phyloP scores from a whole-genome alignment of 2,113 vertebrate genomes.

The Mixornis gularis region DNA sequence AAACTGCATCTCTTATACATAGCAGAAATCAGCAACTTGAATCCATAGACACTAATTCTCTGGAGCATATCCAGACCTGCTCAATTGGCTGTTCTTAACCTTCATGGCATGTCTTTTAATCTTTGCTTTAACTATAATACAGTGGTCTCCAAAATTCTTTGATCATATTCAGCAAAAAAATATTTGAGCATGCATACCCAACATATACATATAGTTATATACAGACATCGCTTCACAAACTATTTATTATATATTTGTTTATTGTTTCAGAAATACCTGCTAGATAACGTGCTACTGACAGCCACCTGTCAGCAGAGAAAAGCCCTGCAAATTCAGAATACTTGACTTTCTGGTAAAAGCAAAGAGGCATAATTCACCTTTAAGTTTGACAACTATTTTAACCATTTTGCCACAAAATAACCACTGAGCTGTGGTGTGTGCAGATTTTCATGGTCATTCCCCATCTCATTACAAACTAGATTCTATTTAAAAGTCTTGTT shows the following conservation, averaged over 20 bases:
- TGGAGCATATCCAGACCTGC: background rate
- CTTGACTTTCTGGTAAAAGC: background rate
- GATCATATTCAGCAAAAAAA: background rate
- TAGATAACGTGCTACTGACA: background rate
- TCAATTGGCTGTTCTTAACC: background rate
- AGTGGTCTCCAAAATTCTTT: background rate
- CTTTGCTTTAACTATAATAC: background rate
- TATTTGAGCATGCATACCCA: background rate
- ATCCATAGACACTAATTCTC: background rate
- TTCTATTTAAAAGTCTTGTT: background rate
- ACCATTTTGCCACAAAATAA: background rate
- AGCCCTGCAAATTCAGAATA: background rate
- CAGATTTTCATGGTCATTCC: background rate
- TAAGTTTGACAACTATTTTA: background rate
- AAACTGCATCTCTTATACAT: accelerated
- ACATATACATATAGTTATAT: background rate
- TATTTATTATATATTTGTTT: background rate
- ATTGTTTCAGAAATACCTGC: background rate
- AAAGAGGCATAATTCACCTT: background rate
- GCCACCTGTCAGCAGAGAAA: background rate
- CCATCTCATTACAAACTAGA: background rate
- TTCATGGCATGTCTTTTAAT: background rate
- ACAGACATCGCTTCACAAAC: background rate
- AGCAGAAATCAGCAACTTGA: background rate
- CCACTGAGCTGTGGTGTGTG: background rate